phyloP scores from a whole-genome alignment of 2,888 invertebrate genomes.

The Incurvaria masculella region DNA sequence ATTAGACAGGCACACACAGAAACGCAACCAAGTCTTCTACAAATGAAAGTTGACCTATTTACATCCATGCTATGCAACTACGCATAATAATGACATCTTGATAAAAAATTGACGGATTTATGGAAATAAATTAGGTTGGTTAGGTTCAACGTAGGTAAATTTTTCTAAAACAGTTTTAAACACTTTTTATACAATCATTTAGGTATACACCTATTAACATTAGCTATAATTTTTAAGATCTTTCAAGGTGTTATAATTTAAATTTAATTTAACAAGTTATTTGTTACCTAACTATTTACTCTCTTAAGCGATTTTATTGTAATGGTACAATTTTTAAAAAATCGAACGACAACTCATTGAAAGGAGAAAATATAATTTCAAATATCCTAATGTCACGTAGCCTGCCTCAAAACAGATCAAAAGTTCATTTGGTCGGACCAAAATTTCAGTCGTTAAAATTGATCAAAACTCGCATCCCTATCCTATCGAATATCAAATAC shows the following conservation, averaged over 20 bases:
- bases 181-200: slow-evolving; percentile 44
- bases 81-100: slow-evolving; percentile 17
- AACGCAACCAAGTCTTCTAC: slow-evolving; percentile 39
- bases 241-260: slow-evolving; percentile 49
- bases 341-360: slow-evolving; percentile 28
- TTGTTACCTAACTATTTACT: slow-evolving; percentile 50
- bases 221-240: slow-evolving; percentile 53
- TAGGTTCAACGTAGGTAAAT: slow-evolving; percentile 53
- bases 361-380: not conserved
- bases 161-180: slow-evolving; percentile 54
- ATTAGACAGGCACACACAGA: slow-evolving; percentile 41
- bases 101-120: slow-evolving; percentile 30
- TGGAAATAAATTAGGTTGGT: slow-evolving; percentile 36
- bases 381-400: slow-evolving; percentile 16
- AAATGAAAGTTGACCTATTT: slow-evolving; percentile 41
- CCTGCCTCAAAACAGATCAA: slow-evolving; percentile 50
- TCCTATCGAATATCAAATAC: not conserved
- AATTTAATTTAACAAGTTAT: slow-evolving; percentile 53
- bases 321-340: slow-evolving; percentile 35
- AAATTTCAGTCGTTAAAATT: slow-evolving; percentile 54
- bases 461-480: slow-evolving; percentile 33
- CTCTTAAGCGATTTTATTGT: slow-evolving; percentile 28
- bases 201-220: slow-evolving; percentile 53
- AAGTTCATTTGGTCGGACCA: slow-evolving; percentile 57
- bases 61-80: slow-evolving; percentile 45